Evolutionary conservation across 2,888 invertebrate genomes (phyloP).

Genomic region (Mythimna vitellina): DNA sequence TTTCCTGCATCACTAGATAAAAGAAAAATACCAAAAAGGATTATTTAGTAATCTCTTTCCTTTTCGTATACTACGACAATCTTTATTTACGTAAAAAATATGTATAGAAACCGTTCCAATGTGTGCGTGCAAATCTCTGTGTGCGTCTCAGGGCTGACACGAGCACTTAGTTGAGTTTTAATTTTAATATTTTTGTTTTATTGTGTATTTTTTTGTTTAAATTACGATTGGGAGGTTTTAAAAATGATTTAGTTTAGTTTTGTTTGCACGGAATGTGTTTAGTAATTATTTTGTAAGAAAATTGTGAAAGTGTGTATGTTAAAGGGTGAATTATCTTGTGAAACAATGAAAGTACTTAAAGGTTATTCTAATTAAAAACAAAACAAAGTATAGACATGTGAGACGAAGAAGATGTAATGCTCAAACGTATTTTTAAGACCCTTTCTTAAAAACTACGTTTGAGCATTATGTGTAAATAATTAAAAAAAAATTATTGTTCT

Average conservation of each 20-base stretch:
- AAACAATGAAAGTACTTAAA: too few species aligned
- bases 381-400: too few species aligned
- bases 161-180: slow-evolving; percentile 10
- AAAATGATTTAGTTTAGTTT: not conserved
- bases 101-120: slow-evolving; percentile 70
- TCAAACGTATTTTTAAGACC: too few species aligned
- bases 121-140: slow-evolving; percentile 67
- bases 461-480: too few species aligned
- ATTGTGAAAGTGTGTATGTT: not conserved
- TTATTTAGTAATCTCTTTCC: slow-evolving; percentile 52
- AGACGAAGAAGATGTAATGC: too few species aligned
- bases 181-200: slow-evolving; percentile 24
- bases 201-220: slow-evolving; percentile 1
- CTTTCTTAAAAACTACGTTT: too few species aligned
- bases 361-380: too few species aligned
- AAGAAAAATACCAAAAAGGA: slow-evolving; percentile 41
- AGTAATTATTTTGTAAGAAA: not conserved
- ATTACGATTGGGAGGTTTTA: not conserved
- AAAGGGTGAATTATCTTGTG: not conserved
- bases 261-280: not conserved
- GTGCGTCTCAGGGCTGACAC: slow-evolving; percentile 72
- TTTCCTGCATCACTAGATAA: not conserved
- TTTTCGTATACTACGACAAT: slow-evolving; percentile 73
- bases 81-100: slow-evolving; percentile 85
- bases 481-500: too few species aligned